These are phyloP conservation scores for Brachionus rubens DNA, from an alignment of 1,140 invertebrate genomes.

Conservation along the genomic window DNA sequence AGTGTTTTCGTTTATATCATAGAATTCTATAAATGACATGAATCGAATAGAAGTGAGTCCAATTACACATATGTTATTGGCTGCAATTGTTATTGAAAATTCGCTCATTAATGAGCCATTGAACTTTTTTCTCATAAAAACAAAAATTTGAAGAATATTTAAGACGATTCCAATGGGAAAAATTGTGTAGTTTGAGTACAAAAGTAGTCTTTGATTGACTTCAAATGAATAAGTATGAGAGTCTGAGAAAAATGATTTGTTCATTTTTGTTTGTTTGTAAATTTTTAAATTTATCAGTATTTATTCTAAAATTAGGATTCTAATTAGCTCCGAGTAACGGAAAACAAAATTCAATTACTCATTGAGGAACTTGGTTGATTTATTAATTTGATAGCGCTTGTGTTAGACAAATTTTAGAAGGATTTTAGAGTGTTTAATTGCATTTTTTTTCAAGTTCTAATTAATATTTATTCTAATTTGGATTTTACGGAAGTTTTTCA, in stretches of 20 bases:
- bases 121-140: conserved; percentile 13
- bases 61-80: not conserved
- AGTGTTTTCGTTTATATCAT: not conserved
- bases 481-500: too few relatives aligned
- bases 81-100: not conserved
- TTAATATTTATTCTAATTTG: too few relatives aligned
- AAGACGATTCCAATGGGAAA: not conserved
- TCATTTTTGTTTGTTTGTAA: too few relatives aligned
- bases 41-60: not conserved
- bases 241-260: not conserved
- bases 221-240: not conserved
- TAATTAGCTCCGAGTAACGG: too few relatives aligned
- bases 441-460: too few relatives aligned
- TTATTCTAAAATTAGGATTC: too few relatives aligned
- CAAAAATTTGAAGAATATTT: not conserved
- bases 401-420: too few relatives aligned
- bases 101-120: not conserved
- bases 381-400: too few relatives aligned
- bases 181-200: not conserved
- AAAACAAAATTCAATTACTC: too few relatives aligned
- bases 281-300: too few relatives aligned
- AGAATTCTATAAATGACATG: not conserved
- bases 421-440: too few relatives aligned
- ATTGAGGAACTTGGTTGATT: too few relatives aligned
- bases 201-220: not conserved